A percentile compares a stretch with the other conserved stretches of the same genome.
Conservation (phyloP, 2,113 vertebrate genomes). For the Larimichthys polyactis region DNA sequence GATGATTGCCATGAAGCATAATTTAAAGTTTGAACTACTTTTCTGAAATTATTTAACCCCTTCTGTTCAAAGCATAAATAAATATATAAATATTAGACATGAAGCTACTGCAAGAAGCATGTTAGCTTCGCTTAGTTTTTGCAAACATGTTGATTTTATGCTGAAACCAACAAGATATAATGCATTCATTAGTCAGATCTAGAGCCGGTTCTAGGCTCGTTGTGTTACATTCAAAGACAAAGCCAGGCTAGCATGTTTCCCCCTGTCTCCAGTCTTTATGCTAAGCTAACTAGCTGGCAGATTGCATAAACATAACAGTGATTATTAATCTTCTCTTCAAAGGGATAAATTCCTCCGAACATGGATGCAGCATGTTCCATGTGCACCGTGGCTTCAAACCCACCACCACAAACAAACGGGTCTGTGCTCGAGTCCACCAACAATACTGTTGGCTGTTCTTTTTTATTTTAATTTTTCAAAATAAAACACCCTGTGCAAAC, state of each 20-base stretch:
- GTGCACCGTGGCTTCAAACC: too few relatives aligned
- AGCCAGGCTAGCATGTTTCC: not conserved
- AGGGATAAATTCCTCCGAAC: too few relatives aligned
- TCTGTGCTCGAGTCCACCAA: too few relatives aligned
- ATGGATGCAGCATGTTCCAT: too few relatives aligned
- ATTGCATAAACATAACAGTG: not conserved
- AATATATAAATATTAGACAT: not conserved
- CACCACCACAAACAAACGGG: too few relatives aligned
- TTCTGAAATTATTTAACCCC: not conserved
- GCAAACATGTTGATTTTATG: not conserved
- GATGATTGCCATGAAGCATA: conserved; percentile 33
- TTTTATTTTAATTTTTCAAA: too few relatives aligned
- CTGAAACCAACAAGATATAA: not conserved
- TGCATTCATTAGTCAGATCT: not conserved
- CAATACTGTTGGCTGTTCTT: too few relatives aligned
- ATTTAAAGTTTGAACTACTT: not conserved
- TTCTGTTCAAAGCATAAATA: not conserved
- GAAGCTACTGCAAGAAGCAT: not conserved
- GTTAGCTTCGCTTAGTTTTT: not conserved
- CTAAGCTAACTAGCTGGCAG: not conserved
- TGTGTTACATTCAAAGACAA: not conserved
- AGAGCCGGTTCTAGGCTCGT: too few relatives aligned
- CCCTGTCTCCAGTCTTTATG: not conserved
- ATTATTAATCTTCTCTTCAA: not conserved
- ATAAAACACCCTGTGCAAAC: too few relatives aligned